A percentile compares a stretch with the other conserved stretches of the same genome.
Evolutionary conservation across 1,140 invertebrate species (phyloP).

Genomic region (Xylocopa sonorina): DNA sequence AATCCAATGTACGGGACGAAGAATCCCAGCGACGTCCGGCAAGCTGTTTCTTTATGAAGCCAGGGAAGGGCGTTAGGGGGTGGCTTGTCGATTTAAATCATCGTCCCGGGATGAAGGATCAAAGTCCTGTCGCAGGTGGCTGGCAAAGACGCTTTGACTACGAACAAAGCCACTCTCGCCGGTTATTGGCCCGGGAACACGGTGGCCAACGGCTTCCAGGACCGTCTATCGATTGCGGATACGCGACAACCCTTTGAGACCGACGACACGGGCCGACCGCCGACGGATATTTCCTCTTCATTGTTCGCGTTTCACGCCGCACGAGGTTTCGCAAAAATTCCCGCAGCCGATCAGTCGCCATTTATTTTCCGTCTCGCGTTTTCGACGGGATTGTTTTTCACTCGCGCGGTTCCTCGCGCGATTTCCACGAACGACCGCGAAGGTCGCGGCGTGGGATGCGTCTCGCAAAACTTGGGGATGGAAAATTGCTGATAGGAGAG

Average conservation of each 20-base stretch:
- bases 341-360: neutral
- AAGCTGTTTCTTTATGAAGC: constrained; percentile 19
- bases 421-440: no score
- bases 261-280: neutral
- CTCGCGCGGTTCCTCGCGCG: no score
- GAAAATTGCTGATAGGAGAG: neutral
- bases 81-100: constrained; percentile 14
- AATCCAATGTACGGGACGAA: neutral
- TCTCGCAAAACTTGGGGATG: neutral
- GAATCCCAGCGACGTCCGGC: neutral
- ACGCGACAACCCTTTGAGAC: constrained; percentile 1
- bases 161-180: neutral
- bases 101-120: constrained; percentile 21
- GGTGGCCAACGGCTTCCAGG: constrained; percentile 1
- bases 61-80: neutral
- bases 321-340: neutral
- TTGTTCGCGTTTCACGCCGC: neutral
- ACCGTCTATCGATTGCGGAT: constrained; percentile 21
- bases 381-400: no score
- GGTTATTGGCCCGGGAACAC: constrained; percentile 20
- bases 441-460: no score
- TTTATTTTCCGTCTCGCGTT: no score
- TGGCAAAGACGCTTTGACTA: constrained; percentile 14
- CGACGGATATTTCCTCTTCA: constrained; percentile 37
- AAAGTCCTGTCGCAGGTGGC: constrained; percentile 22